These are phyloP conservation scores for Bos javanicus DNA, from an alignment of 2,113 vertebrate genomes.

Conservation along the genomic window DNA sequence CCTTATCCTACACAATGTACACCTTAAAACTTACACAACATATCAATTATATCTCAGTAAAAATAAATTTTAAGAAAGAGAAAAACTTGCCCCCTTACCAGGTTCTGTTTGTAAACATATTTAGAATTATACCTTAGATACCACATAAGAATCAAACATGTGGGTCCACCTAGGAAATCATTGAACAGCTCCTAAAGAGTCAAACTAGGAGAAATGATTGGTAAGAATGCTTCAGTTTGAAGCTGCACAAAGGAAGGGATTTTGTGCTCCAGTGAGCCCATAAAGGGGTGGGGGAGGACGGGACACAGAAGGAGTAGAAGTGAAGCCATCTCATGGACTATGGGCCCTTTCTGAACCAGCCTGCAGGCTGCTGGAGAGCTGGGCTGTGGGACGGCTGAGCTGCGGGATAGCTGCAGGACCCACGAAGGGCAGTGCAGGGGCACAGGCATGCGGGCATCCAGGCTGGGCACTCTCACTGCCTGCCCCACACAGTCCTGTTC, in stretches of 20 bases:
- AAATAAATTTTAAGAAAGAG: neutral
- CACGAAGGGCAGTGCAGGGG: no score
- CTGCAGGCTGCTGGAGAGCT: neutral
- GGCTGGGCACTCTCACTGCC: neutral
- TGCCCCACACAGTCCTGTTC: neutral
- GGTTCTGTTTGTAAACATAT: neutral
- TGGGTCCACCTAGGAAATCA: neutral
- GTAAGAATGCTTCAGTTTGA: neutral
- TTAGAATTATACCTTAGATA: neutral
- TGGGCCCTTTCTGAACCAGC: neutral
- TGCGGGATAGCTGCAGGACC: neutral
- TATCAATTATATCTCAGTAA: neutral
- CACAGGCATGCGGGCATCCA: neutral
- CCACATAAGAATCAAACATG: neutral
- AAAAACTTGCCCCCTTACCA: neutral
- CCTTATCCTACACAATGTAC: neutral
- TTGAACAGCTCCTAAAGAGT: neutral
- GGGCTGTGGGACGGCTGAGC: neutral
- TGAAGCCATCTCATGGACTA: accelerated
- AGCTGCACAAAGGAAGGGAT: neutral
- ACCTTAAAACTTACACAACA: neutral
- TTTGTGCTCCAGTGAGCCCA: neutral
- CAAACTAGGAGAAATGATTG: neutral
- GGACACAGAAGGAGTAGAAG: neutral
- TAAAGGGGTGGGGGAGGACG: accelerated